Evolutionary conservation across 2,888 invertebrate genomes (phyloP).

Genomic region (Himalopsyche japonica): DNA sequence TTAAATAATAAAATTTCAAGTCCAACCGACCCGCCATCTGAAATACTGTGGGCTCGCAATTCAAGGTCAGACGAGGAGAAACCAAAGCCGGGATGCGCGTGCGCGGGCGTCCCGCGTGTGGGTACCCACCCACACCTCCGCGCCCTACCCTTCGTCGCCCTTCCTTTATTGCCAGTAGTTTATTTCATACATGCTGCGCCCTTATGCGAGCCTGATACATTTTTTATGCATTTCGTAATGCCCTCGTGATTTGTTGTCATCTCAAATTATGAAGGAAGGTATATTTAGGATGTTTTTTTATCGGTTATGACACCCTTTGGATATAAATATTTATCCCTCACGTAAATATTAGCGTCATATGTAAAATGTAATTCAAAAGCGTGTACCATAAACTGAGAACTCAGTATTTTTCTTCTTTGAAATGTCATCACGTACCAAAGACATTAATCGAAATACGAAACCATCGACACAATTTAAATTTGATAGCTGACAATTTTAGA

Average conservation of each 20-base stretch:
- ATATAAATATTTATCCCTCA: too few species aligned
- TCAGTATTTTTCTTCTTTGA: too few species aligned
- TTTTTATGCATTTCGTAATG: background rate
- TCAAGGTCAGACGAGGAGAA: constrained; percentile 28
- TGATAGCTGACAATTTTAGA: too few species aligned
- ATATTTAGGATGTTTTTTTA: too few species aligned
- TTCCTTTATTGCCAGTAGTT: background rate
- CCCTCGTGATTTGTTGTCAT: background rate
- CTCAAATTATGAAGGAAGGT: too few species aligned
- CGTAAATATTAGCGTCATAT: too few species aligned
- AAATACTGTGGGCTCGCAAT: background rate
- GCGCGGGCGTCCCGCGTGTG: constrained; percentile 51
- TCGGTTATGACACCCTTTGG: too few species aligned
- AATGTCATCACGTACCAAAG: too few species aligned
- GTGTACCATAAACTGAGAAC: too few species aligned
- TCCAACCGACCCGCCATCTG: background rate
- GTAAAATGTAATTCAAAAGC: too few species aligned
- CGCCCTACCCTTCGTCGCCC: background rate
- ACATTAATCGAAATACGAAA: too few species aligned
- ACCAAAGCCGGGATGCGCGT: constrained; percentile 56
- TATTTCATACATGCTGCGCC: background rate
- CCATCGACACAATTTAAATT: too few species aligned
- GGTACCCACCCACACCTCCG: background rate
- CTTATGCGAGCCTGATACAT: background rate
- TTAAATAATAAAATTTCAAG: background rate